phyloP scores from a whole-genome alignment of 2,888 invertebrate species.

The Phasia obesa region DNA sequence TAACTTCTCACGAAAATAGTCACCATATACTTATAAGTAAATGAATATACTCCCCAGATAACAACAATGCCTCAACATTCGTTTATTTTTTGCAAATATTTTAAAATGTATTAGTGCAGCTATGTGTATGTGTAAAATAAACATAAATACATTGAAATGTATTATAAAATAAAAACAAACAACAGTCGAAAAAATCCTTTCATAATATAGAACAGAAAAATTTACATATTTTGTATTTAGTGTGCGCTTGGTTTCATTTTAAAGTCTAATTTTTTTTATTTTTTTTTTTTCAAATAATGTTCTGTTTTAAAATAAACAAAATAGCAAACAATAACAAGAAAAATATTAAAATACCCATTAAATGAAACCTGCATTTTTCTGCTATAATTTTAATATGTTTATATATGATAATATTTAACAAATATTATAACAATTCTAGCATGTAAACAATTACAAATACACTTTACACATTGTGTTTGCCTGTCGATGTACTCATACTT shows the following conservation, averaged over 20 bases:
- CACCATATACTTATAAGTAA: not conserved
- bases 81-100: slow-evolving; percentile 59
- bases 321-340: not conserved
- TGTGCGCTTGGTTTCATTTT: slow-evolving; percentile 55
- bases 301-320: not conserved
- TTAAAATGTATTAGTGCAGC: slow-evolving; percentile 33
- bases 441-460: slow-evolving; percentile 56
- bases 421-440: slow-evolving; percentile 62
- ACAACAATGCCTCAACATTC: slow-evolving; percentile 11
- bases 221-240: slow-evolving; percentile 62
- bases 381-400: slow-evolving; percentile 62
- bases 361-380: slow-evolving; percentile 28
- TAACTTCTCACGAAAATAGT: no score
- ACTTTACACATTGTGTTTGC: not conserved
- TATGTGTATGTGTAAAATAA: slow-evolving; percentile 45
- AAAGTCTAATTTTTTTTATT: slow-evolving; percentile 13
- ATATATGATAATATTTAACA: slow-evolving; percentile 65
- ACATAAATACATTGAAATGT: slow-evolving; percentile 58
- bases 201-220: slow-evolving; percentile 22
- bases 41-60: not conserved
- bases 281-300: not conserved
- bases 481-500: not conserved
- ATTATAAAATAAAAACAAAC: slow-evolving; percentile 54
- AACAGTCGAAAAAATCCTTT: slow-evolving; percentile 22
- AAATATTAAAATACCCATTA: slow-evolving; percentile 9